A percentile compares a stretch with the other conserved stretches of the same genome.
Conservation (phyloP, 1,140 invertebrate species). For the Scaptomyza pallida region DNA sequence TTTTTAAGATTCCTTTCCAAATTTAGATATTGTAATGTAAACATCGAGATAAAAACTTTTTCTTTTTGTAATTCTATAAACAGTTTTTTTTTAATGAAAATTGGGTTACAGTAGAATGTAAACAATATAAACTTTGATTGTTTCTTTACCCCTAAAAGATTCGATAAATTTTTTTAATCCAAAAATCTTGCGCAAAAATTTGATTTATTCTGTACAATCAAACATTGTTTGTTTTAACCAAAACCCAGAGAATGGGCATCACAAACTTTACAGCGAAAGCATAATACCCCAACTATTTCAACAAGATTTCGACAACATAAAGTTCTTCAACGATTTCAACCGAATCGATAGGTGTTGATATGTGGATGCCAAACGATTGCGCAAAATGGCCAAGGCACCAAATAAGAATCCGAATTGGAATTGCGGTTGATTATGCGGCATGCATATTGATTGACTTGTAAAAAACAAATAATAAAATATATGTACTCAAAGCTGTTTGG, state of each 20-base stretch:
- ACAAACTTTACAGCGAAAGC: too few relatives aligned
- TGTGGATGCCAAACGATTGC: slow-evolving; percentile 60
- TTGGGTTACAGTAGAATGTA: slow-evolving; percentile 70
- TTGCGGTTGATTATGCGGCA: slow-evolving; percentile 47
- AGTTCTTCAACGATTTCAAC: not conserved
- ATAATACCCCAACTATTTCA: too few relatives aligned
- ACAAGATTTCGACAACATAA: too few relatives aligned
- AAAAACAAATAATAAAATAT: slow-evolving; percentile 67
- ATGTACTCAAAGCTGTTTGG: slow-evolving; percentile 48
- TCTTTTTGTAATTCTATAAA: slow-evolving; percentile 44
- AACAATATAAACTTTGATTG: slow-evolving; percentile 42
- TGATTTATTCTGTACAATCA: too few relatives aligned
- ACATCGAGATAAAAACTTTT: slow-evolving; percentile 46
- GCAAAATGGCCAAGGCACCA: slow-evolving; percentile 51
- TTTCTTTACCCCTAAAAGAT: not conserved
- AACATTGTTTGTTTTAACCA: too few relatives aligned
- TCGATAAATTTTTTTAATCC: slow-evolving; percentile 23
- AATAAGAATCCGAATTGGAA: slow-evolving; percentile 59
- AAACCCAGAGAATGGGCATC: too few relatives aligned
- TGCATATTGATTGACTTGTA: slow-evolving; percentile 75
- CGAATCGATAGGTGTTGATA: slow-evolving; percentile 62
- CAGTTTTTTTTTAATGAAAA: slow-evolving; percentile 37
- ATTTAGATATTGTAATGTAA: slow-evolving; percentile 58
- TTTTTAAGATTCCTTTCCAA: slow-evolving; percentile 48
- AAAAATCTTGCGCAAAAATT: not conserved